A percentile compares a stretch with the other conserved stretches of the same genome.
These are phyloP conservation scores for Rutilus rutilus DNA, from an alignment of 2,113 vertebrate species.

Conservation along the genomic window DNA sequence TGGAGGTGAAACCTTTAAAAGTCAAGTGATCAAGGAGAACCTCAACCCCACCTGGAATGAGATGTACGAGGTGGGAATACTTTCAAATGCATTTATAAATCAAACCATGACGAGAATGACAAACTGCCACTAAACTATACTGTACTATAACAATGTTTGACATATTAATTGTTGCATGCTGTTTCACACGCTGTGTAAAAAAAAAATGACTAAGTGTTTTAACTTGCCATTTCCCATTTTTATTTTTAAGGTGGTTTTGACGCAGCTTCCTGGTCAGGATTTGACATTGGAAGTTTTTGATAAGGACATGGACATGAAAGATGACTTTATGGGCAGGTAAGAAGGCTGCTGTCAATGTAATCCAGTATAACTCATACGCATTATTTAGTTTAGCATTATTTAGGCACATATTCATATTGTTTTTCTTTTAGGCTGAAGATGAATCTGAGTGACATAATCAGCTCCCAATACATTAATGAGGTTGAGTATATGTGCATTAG, in stretches of 20 bases:
- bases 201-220: neutral
- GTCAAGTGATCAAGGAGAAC: slow-evolving; percentile 80
- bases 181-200: neutral
- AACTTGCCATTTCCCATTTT: neutral
- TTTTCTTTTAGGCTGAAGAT: slow-evolving; percentile 81
- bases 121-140: neutral
- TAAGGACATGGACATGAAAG: slow-evolving; percentile 89
- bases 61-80: slow-evolving; percentile 84
- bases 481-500: slow-evolving; percentile 64
- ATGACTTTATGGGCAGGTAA: slow-evolving; percentile 92
- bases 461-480: slow-evolving; percentile 82
- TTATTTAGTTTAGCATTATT: neutral
- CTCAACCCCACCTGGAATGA: slow-evolving; percentile 92
- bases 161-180: neutral
- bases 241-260: slow-evolving; percentile 80
- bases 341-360: neutral
- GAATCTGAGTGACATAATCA: slow-evolving; percentile 79
- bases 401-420: neutral
- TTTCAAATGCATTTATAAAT: neutral
- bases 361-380: neutral
- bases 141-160: neutral
- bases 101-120: neutral
- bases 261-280: slow-evolving; percentile 85
- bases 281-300: slow-evolving; percentile 85
- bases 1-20: slow-evolving; percentile 83